These are phyloP conservation scores for Hypocryptadius cinnamomeus DNA, from an alignment of 2,113 vertebrate species.

Conservation along the genomic window DNA sequence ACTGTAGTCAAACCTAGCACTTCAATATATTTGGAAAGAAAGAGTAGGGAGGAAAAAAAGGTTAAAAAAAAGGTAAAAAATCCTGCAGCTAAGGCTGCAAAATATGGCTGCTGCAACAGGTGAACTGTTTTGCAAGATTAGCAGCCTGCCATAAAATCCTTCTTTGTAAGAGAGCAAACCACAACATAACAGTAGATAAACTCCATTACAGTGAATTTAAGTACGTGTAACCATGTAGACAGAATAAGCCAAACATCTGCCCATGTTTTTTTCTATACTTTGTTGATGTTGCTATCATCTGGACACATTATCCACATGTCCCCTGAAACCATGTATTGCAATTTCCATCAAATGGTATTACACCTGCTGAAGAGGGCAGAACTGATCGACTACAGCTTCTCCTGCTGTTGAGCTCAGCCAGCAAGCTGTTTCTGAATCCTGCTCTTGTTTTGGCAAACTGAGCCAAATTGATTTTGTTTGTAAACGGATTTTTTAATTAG, in stretches of 20 bases:
- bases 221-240: slow-evolving; percentile 51
- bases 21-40: background rate
- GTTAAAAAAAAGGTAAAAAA: background rate
- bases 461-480: background rate
- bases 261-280: slow-evolving; percentile 48
- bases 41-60: background rate
- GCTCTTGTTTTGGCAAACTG: background rate
- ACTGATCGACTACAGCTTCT: background rate
- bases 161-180: slow-evolving; percentile 42
- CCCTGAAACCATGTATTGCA: slow-evolving; percentile 47
- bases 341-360: slow-evolving; percentile 35
- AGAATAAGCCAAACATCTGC: slow-evolving; percentile 69
- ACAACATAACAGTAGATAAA: slow-evolving; percentile 42
- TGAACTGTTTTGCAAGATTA: slow-evolving; percentile 34
- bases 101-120: slow-evolving; percentile 22
- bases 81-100: slow-evolving; percentile 31
- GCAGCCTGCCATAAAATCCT: slow-evolving; percentile 56
- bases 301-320: slow-evolving; percentile 49
- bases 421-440: background rate
- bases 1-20: slow-evolving; percentile 13
- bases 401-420: background rate
- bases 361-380: slow-evolving; percentile 37
- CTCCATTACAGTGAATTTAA: slow-evolving; percentile 58
- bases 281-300: slow-evolving; percentile 51
- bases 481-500: background rate